These are phyloP conservation scores for Ceuthmochares aereus DNA, from an alignment of 2,113 vertebrate species.

Conservation along the genomic window DNA sequence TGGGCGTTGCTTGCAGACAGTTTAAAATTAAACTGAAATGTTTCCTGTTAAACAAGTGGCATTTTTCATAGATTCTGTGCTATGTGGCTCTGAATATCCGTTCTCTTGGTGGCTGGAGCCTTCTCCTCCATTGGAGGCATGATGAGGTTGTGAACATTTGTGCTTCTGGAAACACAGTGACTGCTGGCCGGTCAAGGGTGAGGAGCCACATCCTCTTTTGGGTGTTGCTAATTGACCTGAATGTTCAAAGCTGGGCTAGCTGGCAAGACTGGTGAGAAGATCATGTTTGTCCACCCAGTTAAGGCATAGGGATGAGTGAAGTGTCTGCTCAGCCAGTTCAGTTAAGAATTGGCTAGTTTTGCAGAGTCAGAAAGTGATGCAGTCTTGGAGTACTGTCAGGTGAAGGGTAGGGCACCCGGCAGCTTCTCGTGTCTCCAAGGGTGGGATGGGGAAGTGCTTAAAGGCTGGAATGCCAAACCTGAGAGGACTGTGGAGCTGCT, in stretches of 20 bases:
- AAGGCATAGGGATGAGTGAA: background rate
- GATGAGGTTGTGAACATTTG: background rate
- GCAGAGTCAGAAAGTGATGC: background rate
- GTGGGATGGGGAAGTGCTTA: fast-evolving
- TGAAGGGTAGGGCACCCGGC: background rate
- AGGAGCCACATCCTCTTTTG: background rate
- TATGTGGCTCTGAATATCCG: background rate
- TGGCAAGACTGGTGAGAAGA: background rate
- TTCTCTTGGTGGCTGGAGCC: background rate
- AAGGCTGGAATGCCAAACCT: background rate
- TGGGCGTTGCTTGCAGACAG: background rate
- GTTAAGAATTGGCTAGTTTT: background rate
- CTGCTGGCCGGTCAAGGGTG: background rate
- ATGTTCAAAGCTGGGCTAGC: background rate
- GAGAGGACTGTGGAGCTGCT: background rate
- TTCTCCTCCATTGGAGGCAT: fast-evolving
- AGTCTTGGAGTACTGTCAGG: background rate
- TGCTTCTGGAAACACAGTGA: fast-evolving
- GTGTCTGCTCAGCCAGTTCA: background rate
- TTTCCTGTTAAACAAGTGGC: background rate
- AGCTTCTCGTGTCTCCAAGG: background rate
- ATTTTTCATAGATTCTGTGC: background rate
- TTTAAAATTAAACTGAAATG: background rate
- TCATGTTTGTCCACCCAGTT: background rate
- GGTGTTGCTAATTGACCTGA: background rate